Evolutionary conservation across 2,113 vertebrate species (phyloP), one percentile per base, ranked within the genome.

Genomic region (Halcyon malimbica): DNA sequence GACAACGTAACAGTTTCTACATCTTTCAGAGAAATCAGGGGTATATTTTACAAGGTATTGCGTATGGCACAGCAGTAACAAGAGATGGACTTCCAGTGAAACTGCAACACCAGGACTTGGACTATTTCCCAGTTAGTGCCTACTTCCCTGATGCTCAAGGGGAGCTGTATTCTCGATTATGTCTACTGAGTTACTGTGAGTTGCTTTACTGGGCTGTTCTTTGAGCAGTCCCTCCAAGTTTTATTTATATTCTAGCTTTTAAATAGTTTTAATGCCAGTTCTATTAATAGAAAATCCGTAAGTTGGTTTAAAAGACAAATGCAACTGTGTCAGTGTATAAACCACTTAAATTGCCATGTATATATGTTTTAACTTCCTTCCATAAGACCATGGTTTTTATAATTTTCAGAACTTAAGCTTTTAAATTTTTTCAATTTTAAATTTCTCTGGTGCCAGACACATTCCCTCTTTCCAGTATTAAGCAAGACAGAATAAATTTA

Each of bases 1-100:
- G 97, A 99, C 99, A 3, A 99, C 99, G 95, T 99, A 99, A 98
- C 98, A 74, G 59, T 92, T 90, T 77, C 82, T 87, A 85, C 25
- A 77, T 5, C 5, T 87, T 92, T 83, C 74, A 31, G 83, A 77
- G 83, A 78, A 95, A 92, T 57, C 50, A 80, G 77, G 90, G 97
- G 76, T 91, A 56, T 96, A 91, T 94, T 97, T 94, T 92, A 70
- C 56, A 71, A 93, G 94, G 90, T 95, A 96, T 74, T 90, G 94
- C 35, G 25, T 94, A 94, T 33, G 91, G 94, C 96, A 86, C 92
- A 89, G 92, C 92, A 93, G 95, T 96, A 89, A 95, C 88, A 89
- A 83, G 83, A 92, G 78, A 94, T 1, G 77, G 97, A 96, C 80
- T 77, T 93, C 84, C 31, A 74, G 73, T 84, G 92, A 96, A 94